Evolutionary conservation across 2,888 invertebrate species (phyloP).

Genomic region (Drosophila helvetica): DNA sequence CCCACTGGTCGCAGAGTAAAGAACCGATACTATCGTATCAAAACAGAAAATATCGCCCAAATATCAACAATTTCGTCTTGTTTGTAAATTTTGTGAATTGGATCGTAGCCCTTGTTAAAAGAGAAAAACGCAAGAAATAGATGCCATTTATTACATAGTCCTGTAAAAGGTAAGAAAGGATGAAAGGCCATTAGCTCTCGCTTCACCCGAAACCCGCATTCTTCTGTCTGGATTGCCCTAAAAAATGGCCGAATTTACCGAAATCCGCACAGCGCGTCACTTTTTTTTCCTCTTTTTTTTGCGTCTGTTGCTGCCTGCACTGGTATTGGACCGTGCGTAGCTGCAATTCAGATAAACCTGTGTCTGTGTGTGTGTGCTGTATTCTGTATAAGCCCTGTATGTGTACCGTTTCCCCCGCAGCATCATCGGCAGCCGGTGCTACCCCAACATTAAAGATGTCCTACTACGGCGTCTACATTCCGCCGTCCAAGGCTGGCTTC

Average conservation of each 20-base stretch:
- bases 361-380: neutral
- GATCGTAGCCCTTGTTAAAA: too few relatives aligned
- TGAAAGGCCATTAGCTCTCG: fast-evolving
- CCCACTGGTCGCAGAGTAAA: too few relatives aligned
- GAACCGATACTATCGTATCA: too few relatives aligned
- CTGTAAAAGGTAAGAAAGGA: neutral
- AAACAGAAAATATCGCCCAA: too few relatives aligned
- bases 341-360: neutral
- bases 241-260: neutral
- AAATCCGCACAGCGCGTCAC: neutral
- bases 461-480: slow-evolving; percentile 61
- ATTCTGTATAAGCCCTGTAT: neutral
- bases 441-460: slow-evolving; percentile 43
- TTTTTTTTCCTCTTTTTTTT: neutral
- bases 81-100: too few relatives aligned
- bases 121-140: too few relatives aligned
- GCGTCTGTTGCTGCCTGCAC: neutral
- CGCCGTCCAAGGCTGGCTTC: slow-evolving; percentile 65
- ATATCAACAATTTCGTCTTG: too few relatives aligned
- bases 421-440: slow-evolving; percentile 4
- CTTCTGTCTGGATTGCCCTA: neutral
- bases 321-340: neutral
- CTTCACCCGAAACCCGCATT: neutral
- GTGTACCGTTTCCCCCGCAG: neutral
- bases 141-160: too few relatives aligned